Conservation (phyloP, 2,113 vertebrate species). For the Pseudopodoces humilis region DNA sequence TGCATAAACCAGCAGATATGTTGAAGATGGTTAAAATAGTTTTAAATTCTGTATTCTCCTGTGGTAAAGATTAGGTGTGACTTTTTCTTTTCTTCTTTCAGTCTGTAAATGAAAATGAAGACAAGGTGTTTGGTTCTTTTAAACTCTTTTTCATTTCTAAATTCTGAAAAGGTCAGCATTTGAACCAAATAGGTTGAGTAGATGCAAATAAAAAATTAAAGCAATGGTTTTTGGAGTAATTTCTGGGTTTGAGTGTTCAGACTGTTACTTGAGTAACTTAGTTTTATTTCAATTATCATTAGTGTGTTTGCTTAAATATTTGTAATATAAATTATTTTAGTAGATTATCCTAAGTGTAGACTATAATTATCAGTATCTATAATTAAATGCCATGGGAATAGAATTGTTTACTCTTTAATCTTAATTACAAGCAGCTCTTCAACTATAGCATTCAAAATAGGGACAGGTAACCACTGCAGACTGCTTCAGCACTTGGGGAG, state of each 20-base stretch:
- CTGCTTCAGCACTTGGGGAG: neutral
- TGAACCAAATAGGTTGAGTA: neutral
- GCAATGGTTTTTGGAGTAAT: neutral
- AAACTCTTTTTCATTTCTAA: neutral
- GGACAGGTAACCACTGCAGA: constrained; percentile 22
- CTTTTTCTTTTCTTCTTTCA: neutral
- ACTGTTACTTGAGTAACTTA: neutral
- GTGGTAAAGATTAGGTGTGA: neutral
- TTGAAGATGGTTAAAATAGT: neutral
- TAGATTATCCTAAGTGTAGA: constrained; percentile 16
- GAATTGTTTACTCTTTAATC: constrained; percentile 53
- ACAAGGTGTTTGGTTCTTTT: neutral
- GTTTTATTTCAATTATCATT: neutral
- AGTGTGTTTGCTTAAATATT: constrained; percentile 16
- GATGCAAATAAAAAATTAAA: neutral
- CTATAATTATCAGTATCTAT: constrained; percentile 44
- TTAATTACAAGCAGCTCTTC: constrained; percentile 54
- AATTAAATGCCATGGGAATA: constrained; percentile 46
- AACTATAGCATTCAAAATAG: constrained; percentile 35
- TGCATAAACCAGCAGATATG: neutral
- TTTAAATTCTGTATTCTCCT: neutral
- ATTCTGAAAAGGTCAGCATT: neutral
- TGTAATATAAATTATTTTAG: constrained; percentile 44
- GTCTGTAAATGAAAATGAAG: neutral
- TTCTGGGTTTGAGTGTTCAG: neutral